Base-by-base conservation (phyloP, 2,113 vertebrate genomes). In the Andinoacara biseriatus region DNA sequence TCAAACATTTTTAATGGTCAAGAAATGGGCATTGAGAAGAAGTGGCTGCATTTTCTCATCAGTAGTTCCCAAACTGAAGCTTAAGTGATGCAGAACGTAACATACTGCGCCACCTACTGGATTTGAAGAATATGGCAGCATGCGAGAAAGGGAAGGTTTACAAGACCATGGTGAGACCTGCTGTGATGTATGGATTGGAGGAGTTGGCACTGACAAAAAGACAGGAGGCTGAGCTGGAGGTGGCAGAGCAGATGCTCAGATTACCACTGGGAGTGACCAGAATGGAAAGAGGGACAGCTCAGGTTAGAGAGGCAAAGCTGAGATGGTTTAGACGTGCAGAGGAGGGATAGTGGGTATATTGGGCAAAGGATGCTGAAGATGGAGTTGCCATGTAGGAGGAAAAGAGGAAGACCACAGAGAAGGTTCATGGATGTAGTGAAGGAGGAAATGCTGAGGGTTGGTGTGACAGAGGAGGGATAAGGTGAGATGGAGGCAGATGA, bases 41-140 rank as follows among this genome's bases (percentile, higher is more conserved):
- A 15, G 57, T 29, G 24, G 24, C 11, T 7, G 22, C 17, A 18
- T 26, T 26, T 29, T 14, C 2, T 58, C 24, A 26, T 33, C 11
- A 18, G 2, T 4, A 5, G 2, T n/a, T 72, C 4, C 29, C 1
- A 13, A 29, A 49, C 11, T 5, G 14, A 63, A 35, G 20, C 7
- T 15, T 20, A 22, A 17, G 31, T 26, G n/a, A 63, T 7, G 76
- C 8, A 54, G 11, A 40, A 61, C 10, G 38, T 9, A 54, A 58
- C 29, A 2, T 2, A 9, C 14, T 67, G 56, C 52, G 89, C 85
- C 91, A 49, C 82, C 88, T 89, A 24, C 4, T 88, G 89, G 88
- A 84, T 13, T 2, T 2, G 1, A 38, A 20, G 1, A 13, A 3
- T 29, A 74, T 52, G 20, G 43, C 52, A 9, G 7, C 52, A 54